A percentile compares a stretch with the other conserved stretches of the same genome.
phyloP scores from a whole-genome alignment of 2,113 vertebrate species.

The Macquaria australasica region DNA sequence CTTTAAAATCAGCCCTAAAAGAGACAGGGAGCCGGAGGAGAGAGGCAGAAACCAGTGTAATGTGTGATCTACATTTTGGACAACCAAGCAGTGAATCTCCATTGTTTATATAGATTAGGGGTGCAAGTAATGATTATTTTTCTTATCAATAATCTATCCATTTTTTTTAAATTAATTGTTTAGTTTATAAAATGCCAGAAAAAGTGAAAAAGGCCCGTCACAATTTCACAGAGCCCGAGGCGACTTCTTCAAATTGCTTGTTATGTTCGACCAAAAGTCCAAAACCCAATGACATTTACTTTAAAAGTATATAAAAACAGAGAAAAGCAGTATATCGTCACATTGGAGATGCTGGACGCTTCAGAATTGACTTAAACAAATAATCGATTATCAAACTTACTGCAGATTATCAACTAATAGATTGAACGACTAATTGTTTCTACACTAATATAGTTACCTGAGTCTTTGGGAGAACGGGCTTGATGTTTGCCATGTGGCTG shows the following conservation, averaged over 20 bases:
- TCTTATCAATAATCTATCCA: not conserved
- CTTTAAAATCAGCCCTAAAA: not conserved
- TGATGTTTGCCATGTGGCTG: constrained; percentile 91
- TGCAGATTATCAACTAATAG: not conserved
- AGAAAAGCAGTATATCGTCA: not conserved
- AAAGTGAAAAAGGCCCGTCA: not conserved
- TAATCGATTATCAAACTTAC: not conserved
- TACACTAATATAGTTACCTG: constrained; percentile 80
- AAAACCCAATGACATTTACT: not conserved
- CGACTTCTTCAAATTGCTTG: not conserved
- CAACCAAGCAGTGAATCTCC: not conserved
- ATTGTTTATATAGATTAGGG: not conserved
- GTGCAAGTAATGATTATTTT: not conserved
- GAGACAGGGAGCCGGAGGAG: not conserved
- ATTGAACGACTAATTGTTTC: not conserved
- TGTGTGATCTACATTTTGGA: not conserved
- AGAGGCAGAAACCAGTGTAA: not conserved
- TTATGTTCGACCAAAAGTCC: not conserved
- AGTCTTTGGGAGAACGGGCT: constrained; percentile 89
- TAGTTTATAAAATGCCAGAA: no score
- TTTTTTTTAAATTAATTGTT: no score
- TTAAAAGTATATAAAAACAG: not conserved
- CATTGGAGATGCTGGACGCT: not conserved
- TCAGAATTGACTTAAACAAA: not conserved
- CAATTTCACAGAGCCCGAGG: not conserved